phyloP scores from a whole-genome alignment of 2,797 vertebrate genomes.

The Xenentodon cancila region DNA sequence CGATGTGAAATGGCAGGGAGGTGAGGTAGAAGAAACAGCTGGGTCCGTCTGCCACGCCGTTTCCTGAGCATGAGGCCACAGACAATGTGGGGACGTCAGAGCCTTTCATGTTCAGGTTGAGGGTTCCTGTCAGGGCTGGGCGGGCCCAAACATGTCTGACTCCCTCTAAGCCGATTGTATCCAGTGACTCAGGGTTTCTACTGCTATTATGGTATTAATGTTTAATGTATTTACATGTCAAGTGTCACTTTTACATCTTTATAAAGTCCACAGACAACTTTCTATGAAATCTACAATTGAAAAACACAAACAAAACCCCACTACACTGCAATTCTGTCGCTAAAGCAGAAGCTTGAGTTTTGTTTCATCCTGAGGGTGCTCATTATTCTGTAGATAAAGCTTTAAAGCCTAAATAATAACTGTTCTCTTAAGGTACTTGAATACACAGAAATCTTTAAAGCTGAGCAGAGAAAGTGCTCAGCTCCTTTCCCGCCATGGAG shows the following conservation, averaged over 20 bases:
- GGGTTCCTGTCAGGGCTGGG: constrained; percentile 74
- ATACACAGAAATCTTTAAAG: constrained; percentile 26
- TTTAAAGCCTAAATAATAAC: constrained; percentile 32
- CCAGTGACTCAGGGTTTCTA: constrained; percentile 43
- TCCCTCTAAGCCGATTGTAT: constrained; percentile 45
- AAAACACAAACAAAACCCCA: not conserved
- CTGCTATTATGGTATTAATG: constrained; percentile 45
- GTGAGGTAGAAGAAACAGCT: constrained; percentile 79
- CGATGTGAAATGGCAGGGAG: constrained; percentile 64
- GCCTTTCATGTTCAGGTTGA: constrained; percentile 81
- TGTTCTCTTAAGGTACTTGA: constrained; percentile 16
- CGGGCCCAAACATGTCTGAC: constrained; percentile 72
- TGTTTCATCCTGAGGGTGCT: constrained; percentile 26
- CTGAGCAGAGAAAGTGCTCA: constrained; percentile 21
- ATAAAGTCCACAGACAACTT: constrained; percentile 29
- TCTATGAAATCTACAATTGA: constrained; percentile 23
- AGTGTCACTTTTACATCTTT: constrained; percentile 16
- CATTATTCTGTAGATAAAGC: constrained; percentile 38
- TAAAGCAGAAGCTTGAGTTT: not conserved
- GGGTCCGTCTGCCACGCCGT: constrained; percentile 54
- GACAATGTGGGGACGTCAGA: constrained; percentile 75
- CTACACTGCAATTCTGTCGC: constrained; percentile 19
- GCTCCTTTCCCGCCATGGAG: constrained; percentile 29
- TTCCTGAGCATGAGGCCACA: constrained; percentile 64
- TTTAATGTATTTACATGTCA: constrained; percentile 44